Evolutionary conservation across 1,140 invertebrate genomes (phyloP), one percentile per base, ranked within the genome.

Genomic region (Pseudomyrmex concolor): DNA sequence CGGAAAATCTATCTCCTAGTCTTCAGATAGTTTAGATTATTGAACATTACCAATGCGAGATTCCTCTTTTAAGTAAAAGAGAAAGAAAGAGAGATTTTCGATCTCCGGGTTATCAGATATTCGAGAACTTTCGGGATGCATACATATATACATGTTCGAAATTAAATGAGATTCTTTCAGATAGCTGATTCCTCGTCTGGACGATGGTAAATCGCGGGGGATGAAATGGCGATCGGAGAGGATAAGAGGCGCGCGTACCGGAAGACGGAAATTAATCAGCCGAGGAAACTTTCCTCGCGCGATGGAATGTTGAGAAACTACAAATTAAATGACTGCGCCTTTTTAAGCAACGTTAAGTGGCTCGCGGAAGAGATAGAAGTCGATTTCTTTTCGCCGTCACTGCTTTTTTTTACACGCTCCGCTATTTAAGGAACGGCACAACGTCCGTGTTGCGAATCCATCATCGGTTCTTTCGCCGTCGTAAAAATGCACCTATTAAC

Each of bases 291-390:
- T 83, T 83, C 43, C 19, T 66, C 81, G 34, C 34, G 10, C 4
- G 72, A n/a, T n/a, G n/a, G 72, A 76, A 77, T 83, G 72, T 67
- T 78, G 63, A 62, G 72, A 77, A 82, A 83, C 62, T 83, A 83
- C 72, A 67, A 77, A 83, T 83, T 83, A 77, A 83, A 83, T 76
- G 81, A 83, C 72, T 83, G 72, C 59, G 43, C 54, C 81, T 83
- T 82, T 82, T 82, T 82, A 82, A 82, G 70, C 50, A 62, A 45
- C 78, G 70, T 74, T 82, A 82, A 82, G 70, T 82, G 59, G 78
- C 70, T 62, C 60, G 70, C 70, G 48, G 5, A 0, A 72, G 70
- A 82, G 78, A 82, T 82, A 82, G 78, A 59, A 74, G 70, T 63
- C 78, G 59, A 82, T 82, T 82, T 82, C 78, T 82, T 82, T 63